Percentiles rank a stretch among this genome's conserved stretches.
These are phyloP conservation scores for Xenus cinereus DNA, from an alignment of 2,113 vertebrate genomes.

Conservation along the genomic window DNA sequence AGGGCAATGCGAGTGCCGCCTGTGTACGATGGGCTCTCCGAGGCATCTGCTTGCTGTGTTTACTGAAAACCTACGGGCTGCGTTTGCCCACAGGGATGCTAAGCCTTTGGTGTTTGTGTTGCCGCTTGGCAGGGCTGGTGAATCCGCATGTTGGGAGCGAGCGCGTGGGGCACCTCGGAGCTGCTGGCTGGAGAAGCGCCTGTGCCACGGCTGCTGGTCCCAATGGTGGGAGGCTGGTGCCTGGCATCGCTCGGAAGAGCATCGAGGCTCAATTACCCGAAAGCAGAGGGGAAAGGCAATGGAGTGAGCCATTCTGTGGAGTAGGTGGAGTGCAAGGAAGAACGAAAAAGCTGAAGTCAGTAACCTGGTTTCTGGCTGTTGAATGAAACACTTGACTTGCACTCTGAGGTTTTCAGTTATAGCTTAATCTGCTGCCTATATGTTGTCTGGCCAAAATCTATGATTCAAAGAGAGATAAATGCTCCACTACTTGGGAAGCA, in stretches of 20 bases:
- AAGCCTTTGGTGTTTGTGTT: not conserved
- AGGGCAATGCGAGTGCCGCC: not conserved
- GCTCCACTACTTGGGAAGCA: not conserved
- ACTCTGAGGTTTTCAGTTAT: not conserved
- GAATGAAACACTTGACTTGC: not conserved
- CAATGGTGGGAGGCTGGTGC: not conserved
- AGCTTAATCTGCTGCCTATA: not conserved
- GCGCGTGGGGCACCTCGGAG: accelerated
- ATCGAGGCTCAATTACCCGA: not conserved
- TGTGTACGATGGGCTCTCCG: not conserved
- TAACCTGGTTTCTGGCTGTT: not conserved
- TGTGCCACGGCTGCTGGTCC: not conserved
- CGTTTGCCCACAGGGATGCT: not conserved
- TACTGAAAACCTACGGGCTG: not conserved
- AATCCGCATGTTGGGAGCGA: not conserved
- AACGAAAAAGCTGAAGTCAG: not conserved
- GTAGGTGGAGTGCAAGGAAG: not conserved
- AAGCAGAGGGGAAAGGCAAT: not conserved
- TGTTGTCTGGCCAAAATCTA: not conserved
- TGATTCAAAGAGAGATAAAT: not conserved
- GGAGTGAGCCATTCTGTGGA: not conserved
- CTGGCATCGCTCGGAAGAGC: not conserved
- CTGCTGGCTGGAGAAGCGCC: not conserved
- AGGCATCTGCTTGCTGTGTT: not conserved
- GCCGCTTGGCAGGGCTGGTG: not conserved